phyloP scores from a whole-genome alignment of 2,113 vertebrate genomes.

The Channa maculata region DNA sequence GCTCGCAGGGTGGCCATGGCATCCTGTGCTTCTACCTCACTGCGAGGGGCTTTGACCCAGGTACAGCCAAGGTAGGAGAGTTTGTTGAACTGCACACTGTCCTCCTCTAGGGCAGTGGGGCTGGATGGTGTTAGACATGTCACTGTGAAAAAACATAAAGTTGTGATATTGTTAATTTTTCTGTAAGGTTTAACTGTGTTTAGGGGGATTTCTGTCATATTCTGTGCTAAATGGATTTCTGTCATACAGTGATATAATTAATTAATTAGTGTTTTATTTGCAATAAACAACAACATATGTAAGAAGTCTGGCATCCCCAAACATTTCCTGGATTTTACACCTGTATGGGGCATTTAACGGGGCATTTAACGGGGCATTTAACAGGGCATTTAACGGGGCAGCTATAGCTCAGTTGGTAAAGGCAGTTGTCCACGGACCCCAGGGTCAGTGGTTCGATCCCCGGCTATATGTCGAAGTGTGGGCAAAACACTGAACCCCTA shows the following conservation, averaged over 20 bases:
- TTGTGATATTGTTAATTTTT: background rate
- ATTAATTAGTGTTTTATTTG: background rate
- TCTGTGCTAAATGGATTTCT: background rate
- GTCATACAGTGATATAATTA: background rate
- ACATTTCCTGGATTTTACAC: background rate
- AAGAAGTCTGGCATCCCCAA: background rate
- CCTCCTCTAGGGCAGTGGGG: slow-evolving; percentile 86
- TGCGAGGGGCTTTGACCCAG: slow-evolving; percentile 94
- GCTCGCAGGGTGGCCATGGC: slow-evolving; percentile 92
- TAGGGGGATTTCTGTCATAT: background rate
- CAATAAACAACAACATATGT: background rate
- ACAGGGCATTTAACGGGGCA: too few relatives aligned
- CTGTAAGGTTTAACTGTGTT: background rate
- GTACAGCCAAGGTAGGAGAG: slow-evolving; percentile 94
- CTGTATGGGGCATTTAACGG: too few relatives aligned
- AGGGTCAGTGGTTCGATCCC: too few relatives aligned
- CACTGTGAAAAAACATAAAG: slow-evolving; percentile 51
- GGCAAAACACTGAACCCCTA: too few relatives aligned
- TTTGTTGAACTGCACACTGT: slow-evolving; percentile 97
- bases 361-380: too few relatives aligned
- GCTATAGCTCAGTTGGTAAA: too few relatives aligned
- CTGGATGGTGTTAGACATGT: slow-evolving; percentile 33
- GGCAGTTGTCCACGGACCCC: too few relatives aligned
- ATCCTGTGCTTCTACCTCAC: slow-evolving; percentile 89
- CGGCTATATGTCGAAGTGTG: too few relatives aligned